phyloP scores from a whole-genome alignment of 1,140 invertebrate genomes.

The Drosophila sproati region DNA sequence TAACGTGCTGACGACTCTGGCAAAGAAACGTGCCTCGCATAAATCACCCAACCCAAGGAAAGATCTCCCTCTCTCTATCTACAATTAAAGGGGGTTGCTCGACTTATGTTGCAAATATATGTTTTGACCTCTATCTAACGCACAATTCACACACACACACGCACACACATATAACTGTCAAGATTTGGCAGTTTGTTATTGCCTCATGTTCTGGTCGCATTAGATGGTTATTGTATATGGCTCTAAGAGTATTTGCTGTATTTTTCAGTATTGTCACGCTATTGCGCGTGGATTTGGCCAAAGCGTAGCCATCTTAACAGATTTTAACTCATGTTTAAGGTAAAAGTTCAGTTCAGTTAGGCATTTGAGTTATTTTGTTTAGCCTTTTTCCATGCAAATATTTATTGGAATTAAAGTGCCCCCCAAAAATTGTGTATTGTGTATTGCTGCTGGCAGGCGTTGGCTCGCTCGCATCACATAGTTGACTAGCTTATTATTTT shows the following conservation, averaged over 20 bases:
- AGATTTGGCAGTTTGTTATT: constrained; percentile 32
- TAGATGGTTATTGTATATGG: constrained; percentile 25
- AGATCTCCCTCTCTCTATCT: not conserved
- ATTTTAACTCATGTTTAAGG: not conserved
- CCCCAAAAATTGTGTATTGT: not conserved
- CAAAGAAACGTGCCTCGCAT: constrained; percentile 68
- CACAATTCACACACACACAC: constrained; percentile 7
- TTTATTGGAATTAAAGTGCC: too few species aligned
- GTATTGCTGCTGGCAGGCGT: not conserved
- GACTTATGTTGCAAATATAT: constrained; percentile 18
- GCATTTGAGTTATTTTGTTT: too few species aligned
- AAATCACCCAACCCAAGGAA: constrained; percentile 38
- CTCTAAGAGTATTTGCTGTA: constrained; percentile 3
- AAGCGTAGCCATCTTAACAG: not conserved
- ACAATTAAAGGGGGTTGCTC: constrained; percentile 28
- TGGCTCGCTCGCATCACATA: not conserved
- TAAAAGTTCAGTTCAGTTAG: not conserved
- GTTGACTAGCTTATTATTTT: not conserved
- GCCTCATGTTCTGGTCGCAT: constrained; percentile 26
- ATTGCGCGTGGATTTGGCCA: constrained; percentile 5
- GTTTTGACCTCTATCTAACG: constrained; percentile 34
- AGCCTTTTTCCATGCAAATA: too few species aligned
- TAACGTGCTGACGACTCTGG: constrained; percentile 68
- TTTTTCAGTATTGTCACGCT: constrained; percentile 10
- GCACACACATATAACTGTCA: not conserved